A percentile compares a stretch with the other conserved stretches of the same genome.
These are phyloP conservation scores for Jordanella pulchra DNA, from an alignment of 2,797 vertebrate species.

Conservation along the genomic window DNA sequence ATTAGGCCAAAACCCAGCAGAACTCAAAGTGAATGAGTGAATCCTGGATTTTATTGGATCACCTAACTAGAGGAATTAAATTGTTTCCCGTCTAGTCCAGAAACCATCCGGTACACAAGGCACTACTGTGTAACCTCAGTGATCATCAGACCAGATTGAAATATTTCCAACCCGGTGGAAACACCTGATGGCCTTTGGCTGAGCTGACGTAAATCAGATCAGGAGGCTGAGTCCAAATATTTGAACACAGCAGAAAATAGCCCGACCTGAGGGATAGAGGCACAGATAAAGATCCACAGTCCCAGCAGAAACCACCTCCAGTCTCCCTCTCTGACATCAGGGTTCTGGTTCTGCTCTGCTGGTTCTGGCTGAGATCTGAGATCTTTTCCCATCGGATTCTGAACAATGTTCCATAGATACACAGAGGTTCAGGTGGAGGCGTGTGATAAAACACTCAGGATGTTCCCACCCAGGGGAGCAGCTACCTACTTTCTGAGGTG, in stretches of 20 bases:
- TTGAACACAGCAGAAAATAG: conserved; percentile 8
- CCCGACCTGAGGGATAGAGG: background rate
- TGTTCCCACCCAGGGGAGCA: no score
- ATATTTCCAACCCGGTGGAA: no score
- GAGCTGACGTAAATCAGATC: background rate
- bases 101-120: no score
- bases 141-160: background rate
- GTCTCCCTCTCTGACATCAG: background rate
- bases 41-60: background rate
- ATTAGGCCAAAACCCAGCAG: no score
- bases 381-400: no score
- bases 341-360: background rate
- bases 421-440: no score
- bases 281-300: conserved; percentile 7
- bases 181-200: background rate
- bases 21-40: no score
- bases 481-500: no score
- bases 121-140: background rate
- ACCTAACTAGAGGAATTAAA: background rate
- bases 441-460: no score
- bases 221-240: background rate
- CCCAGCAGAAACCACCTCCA: background rate
- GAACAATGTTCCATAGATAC: no score
- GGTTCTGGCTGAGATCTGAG: background rate
- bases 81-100: no score